Conservation (phyloP, 2,113 vertebrate genomes). For the Syrrhaptes paradoxus region DNA sequence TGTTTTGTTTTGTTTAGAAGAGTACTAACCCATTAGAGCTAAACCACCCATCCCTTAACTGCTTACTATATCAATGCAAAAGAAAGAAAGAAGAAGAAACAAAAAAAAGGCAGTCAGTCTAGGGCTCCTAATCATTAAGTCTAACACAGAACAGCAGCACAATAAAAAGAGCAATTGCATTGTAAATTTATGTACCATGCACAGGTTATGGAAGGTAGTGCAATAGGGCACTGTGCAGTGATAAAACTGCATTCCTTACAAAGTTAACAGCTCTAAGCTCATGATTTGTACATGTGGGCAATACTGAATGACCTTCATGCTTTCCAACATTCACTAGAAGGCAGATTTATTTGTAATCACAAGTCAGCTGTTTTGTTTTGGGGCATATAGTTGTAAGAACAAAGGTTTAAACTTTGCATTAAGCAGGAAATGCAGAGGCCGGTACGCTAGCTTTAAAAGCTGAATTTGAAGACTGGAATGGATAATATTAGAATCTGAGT, state of each 20-base stretch:
- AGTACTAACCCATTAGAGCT: not conserved
- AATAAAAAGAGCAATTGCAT: conserved; percentile 36
- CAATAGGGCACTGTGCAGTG: conserved; percentile 35
- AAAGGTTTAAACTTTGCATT: not conserved
- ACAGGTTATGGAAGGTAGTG: conserved; percentile 38
- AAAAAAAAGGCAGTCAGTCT: not conserved
- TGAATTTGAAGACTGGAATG: not conserved
- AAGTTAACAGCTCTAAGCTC: conserved; percentile 21
- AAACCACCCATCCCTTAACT: not conserved
- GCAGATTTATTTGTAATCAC: conserved; percentile 10
- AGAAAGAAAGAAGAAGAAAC: not conserved
- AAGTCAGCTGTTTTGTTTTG: not conserved
- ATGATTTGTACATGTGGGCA: conserved; percentile 32
- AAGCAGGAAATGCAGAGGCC: not conserved
- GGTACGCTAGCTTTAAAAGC: not conserved
- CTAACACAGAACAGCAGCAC: conserved; percentile 16
- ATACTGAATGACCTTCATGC: conserved; percentile 28
- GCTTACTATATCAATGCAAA: not conserved
- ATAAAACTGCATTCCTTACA: conserved; percentile 18
- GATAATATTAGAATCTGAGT: not conserved
- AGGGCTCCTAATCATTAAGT: not conserved
- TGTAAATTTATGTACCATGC: conserved; percentile 45
- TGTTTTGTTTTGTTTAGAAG: not conserved
- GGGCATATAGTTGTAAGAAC: not conserved
- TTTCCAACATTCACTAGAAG: not conserved